These are phyloP conservation scores for Chinchilla lanigera DNA, from an alignment of 2,113 vertebrate genomes.

Conservation along the genomic window DNA sequence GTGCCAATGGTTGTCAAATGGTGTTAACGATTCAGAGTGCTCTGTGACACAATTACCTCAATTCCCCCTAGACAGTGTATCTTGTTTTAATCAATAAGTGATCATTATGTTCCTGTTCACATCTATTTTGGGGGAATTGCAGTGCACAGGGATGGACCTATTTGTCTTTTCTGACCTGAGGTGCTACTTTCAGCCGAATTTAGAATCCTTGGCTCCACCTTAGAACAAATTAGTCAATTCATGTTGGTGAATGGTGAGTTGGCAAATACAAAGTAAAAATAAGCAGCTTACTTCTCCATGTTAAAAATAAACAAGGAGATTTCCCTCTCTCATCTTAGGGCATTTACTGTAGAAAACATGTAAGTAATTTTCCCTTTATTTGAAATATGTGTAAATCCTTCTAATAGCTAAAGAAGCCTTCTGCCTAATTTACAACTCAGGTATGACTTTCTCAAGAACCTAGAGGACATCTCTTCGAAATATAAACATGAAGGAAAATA, in stretches of 20 bases:
- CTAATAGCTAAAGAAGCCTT: neutral
- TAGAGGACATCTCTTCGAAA: neutral
- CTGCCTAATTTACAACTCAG: neutral
- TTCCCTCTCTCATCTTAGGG: neutral
- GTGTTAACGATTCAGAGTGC: neutral
- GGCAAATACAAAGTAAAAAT: slow-evolving; percentile 27
- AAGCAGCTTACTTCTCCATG: neutral
- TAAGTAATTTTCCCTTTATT: neutral
- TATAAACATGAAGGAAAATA: neutral
- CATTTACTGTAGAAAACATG: slow-evolving; percentile 2
- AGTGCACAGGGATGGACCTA: neutral
- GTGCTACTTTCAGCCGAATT: neutral
- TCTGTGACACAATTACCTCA: neutral
- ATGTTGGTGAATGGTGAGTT: neutral
- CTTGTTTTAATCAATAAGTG: neutral
- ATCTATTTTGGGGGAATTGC: neutral
- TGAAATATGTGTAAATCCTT: neutral
- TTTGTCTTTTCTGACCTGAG: slow-evolving; percentile 7
- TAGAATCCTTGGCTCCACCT: neutral
- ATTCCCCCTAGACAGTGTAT: neutral
- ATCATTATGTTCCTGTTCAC: neutral
- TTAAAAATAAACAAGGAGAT: slow-evolving; percentile 14
- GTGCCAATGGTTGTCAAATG: neutral
- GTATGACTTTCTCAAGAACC: neutral
- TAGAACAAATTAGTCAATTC: neutral